Conservation (phyloP, 2,797 vertebrate genomes). For the Lepus oiostolus region DNA sequence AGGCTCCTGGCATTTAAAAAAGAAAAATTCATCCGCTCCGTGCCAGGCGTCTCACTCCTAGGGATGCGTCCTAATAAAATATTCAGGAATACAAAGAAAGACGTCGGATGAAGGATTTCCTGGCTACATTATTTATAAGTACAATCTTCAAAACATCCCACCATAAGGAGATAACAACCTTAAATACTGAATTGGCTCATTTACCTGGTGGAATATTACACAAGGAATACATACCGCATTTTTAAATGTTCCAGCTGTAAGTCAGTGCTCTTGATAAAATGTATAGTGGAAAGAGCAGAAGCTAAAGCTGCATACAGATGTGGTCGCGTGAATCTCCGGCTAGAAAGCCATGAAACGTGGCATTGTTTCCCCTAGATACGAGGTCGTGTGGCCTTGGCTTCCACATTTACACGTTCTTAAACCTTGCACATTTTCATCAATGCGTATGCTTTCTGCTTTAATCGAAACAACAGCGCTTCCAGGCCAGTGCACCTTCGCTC, state of each 20-base stretch:
- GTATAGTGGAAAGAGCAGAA: slow-evolving; percentile 35
- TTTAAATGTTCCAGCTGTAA: neutral
- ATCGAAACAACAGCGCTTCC: neutral
- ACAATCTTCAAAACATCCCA: neutral
- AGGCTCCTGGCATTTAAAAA: neutral
- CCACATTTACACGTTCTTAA: neutral
- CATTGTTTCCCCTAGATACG: neutral
- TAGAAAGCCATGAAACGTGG: neutral
- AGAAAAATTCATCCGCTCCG: neutral
- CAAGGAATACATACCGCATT: neutral
- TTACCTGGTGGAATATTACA: neutral
- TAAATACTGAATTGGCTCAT: neutral
- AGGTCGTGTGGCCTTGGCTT: neutral
- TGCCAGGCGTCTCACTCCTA: neutral
- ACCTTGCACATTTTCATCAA: slow-evolving; percentile 11
- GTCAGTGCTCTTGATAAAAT: slow-evolving; percentile 36
- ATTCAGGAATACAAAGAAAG: slow-evolving; percentile 36
- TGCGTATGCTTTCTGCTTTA: neutral
- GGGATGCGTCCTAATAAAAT: slow-evolving; percentile 47
- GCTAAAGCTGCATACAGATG: neutral
- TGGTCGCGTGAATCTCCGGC: neutral
- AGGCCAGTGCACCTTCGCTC: neutral
- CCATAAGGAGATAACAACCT: slow-evolving; percentile 11
- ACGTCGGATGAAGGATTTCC: neutral
- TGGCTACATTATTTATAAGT: slow-evolving; percentile 22